Evolutionary conservation across 1,140 invertebrate species (phyloP).

Genomic region (Battus philenor): DNA sequence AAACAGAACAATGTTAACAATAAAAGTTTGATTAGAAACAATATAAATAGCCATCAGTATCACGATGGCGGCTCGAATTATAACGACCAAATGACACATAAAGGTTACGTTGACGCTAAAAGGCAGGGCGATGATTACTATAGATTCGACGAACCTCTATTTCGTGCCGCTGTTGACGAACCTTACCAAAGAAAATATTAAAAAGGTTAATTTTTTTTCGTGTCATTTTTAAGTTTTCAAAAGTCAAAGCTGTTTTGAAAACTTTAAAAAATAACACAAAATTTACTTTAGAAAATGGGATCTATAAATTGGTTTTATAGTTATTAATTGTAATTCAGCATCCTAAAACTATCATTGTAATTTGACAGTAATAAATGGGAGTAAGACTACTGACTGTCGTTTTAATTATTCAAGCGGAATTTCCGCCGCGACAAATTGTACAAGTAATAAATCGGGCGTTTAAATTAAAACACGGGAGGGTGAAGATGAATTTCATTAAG

Average conservation of each 20-base stretch:
- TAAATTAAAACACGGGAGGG: conserved; percentile 71
- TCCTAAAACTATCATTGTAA: conserved; percentile 44
- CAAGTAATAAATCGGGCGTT: conserved; percentile 70
- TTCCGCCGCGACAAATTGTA: conserved; percentile 68
- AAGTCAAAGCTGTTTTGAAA: conserved; percentile 6
- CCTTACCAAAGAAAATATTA: conserved; percentile 66
- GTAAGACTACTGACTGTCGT: conserved; percentile 39
- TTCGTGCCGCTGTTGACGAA: conserved; percentile 63
- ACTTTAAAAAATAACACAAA: conserved; percentile 5
- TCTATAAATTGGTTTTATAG: conserved; percentile 6
- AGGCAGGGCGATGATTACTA: conserved; percentile 58
- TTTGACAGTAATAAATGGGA: conserved; percentile 58
- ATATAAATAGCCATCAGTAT: conserved; percentile 70
- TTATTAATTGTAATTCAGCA: conserved; percentile 20
- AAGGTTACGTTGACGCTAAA: conserved; percentile 50
- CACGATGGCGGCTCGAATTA: conserved; percentile 51
- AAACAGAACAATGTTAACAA: conserved; percentile 26
- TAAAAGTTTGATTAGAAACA: conserved; percentile 48
- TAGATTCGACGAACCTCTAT: conserved; percentile 64
- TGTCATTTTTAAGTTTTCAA: conserved; percentile 19
- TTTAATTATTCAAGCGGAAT: conserved; percentile 59
- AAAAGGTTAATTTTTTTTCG: conserved; percentile 5
- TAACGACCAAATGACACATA: conserved; percentile 52
- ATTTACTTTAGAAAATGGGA: conserved; percentile 6
- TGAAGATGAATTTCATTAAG: conserved; percentile 76